Conservation (phyloP, 1,140 invertebrate species). For the Pseudomyrmex flavicornis region DNA sequence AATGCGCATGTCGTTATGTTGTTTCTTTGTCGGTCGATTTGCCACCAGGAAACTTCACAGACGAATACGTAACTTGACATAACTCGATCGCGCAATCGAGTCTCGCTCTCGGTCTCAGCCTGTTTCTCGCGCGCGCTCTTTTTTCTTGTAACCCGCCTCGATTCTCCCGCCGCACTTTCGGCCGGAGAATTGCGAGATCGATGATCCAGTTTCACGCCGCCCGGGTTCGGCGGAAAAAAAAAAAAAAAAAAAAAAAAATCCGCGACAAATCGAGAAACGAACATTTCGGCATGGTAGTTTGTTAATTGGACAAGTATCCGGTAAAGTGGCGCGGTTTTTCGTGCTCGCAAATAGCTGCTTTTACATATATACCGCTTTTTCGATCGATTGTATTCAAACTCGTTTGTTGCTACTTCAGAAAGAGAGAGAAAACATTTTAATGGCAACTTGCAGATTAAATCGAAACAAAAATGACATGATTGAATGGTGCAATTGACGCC, state of each 20-base stretch:
- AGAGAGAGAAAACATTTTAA: too few relatives aligned
- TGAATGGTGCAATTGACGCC: too few relatives aligned
- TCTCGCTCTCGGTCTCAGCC: too few relatives aligned
- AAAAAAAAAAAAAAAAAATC: slow-evolving; percentile 1
- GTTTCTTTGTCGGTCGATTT: slow-evolving; percentile 20
- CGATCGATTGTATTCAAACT: not conserved
- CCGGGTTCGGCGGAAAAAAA: too few relatives aligned
- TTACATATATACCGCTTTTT: not conserved
- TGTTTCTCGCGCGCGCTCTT: not conserved
- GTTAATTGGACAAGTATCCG: slow-evolving; percentile 12
- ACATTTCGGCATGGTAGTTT: not conserved
- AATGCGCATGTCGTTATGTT: not conserved
- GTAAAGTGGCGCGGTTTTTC: slow-evolving; percentile 26
- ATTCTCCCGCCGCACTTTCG: not conserved
- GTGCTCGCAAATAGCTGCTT: not conserved
- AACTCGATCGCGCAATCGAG: slow-evolving; percentile 25
- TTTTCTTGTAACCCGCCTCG: not conserved
- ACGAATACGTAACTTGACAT: not conserved
- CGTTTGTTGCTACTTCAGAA: not conserved
- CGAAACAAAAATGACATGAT: not conserved
- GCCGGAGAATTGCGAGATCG: slow-evolving; percentile 22
- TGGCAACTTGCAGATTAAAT: not conserved
- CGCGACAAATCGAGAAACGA: not conserved
- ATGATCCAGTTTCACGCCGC: slow-evolving; percentile 26
- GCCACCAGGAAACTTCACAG: slow-evolving; percentile 15